A percentile compares a stretch with the other conserved stretches of the same genome.
Conservation (phyloP, 2,113 vertebrate genomes). For the Crocuta crocuta region DNA sequence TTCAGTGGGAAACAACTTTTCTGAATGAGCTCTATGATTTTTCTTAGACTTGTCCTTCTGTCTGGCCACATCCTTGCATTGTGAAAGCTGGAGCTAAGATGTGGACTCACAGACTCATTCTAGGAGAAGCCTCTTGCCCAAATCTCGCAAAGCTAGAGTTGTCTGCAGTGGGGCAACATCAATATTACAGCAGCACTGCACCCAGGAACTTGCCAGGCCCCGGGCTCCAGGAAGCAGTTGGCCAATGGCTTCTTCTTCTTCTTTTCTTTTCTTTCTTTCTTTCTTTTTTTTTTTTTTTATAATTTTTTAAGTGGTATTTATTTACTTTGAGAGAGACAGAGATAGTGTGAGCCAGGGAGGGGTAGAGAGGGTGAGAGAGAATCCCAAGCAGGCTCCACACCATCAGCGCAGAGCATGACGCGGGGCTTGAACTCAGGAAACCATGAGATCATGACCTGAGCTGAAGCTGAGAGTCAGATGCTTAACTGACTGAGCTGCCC, state of each 20-base stretch:
- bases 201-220: background rate
- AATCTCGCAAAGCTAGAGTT: background rate
- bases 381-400: too few relatives aligned
- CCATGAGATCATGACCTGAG: too few relatives aligned
- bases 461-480: too few relatives aligned
- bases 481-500: too few relatives aligned
- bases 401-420: too few relatives aligned
- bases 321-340: too few relatives aligned
- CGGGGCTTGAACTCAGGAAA: too few relatives aligned
- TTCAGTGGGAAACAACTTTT: background rate
- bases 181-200: background rate
- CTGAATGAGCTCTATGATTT: background rate
- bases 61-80: slow-evolving; percentile 6
- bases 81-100: background rate
- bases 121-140: slow-evolving; percentile 4
- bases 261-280: too few relatives aligned
- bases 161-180: background rate
- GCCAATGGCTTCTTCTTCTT: background rate
- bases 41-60: background rate
- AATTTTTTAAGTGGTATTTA: too few relatives aligned
- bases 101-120: background rate
- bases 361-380: too few relatives aligned
- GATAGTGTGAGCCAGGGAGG: too few relatives aligned
- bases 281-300: too few relatives aligned
- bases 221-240: background rate